Conservation (phyloP, 2,888 invertebrate species). For the Trissolcus brochymenae region DNA sequence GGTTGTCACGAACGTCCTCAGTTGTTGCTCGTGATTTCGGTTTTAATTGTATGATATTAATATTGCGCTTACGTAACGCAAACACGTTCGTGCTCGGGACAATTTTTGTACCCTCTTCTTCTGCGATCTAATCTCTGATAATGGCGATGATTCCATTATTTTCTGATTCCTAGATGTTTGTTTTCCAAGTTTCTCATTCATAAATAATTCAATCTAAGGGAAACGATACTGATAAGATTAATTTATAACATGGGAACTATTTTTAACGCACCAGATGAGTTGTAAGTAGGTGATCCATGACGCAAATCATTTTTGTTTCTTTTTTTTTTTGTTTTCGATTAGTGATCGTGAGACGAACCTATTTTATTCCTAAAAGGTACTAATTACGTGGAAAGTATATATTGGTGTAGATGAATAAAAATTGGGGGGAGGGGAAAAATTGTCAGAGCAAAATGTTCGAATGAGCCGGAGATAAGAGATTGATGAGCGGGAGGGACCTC, state of each 20-base stretch:
- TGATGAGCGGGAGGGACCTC: no score
- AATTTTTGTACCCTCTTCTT: slow-evolving; percentile 10
- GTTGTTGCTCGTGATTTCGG: slow-evolving; percentile 1
- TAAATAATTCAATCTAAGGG: slow-evolving; percentile 19
- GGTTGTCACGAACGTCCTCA: not conserved
- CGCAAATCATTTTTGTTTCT: not conserved
- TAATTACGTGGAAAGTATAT: no score
- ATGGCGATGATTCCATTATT: slow-evolving; percentile 4
- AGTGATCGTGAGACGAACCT: no score
- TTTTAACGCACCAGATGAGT: slow-evolving; percentile 12
- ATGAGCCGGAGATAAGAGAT: no score
- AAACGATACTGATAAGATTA: slow-evolving; percentile 28
- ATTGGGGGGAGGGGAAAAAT: no score
- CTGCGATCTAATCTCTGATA: slow-evolving; percentile 4
- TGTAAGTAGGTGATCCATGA: not conserved
- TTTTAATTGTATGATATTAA: slow-evolving; percentile 18
- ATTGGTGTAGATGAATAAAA: no score
- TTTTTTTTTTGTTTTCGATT: not conserved
- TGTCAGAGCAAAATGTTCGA: no score
- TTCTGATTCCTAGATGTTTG: slow-evolving; percentile 2
- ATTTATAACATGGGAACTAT: slow-evolving; percentile 18
- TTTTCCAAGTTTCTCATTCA: slow-evolving; percentile 32
- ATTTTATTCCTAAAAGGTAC: no score
- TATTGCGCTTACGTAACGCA: slow-evolving; percentile 4
- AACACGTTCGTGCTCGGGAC: not conserved